phyloP scores from a whole-genome alignment of 2,888 invertebrate genomes.

The Drosophila anomalipes region DNA sequence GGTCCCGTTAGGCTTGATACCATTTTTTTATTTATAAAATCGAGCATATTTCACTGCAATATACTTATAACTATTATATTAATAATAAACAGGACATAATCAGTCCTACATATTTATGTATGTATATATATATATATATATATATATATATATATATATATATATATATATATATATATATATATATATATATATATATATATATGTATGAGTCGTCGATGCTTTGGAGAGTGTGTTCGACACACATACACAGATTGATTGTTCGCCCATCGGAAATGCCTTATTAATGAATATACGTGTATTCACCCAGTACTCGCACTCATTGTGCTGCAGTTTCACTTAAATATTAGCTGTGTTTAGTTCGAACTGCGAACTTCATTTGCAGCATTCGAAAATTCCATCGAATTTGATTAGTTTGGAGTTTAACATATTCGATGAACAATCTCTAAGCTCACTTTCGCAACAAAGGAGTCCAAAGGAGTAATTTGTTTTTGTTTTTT shows the following conservation, averaged over 20 bases:
- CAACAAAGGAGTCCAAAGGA: background rate
- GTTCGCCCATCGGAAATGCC: constrained; percentile 46
- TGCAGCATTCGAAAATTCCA: background rate
- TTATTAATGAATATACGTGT: constrained; percentile 56
- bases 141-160: too few relatives aligned
- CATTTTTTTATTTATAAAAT: too few relatives aligned
- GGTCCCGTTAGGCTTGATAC: background rate
- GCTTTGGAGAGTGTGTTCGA: background rate
- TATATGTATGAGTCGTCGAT: background rate
- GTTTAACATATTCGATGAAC: background rate
- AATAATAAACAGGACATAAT: too few relatives aligned
- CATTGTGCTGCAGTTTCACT: background rate
- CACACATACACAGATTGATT: background rate
- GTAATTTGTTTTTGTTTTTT: too few relatives aligned
- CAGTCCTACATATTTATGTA: too few relatives aligned
- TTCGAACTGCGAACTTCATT: background rate
- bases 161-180: too few relatives aligned
- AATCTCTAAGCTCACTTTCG: background rate
- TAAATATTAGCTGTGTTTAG: background rate
- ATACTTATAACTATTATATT: too few relatives aligned
- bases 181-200: too few relatives aligned
- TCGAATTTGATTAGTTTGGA: background rate
- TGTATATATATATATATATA: too few relatives aligned
- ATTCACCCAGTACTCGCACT: constrained; percentile 12
- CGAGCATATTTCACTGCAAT: too few relatives aligned